phyloP scores from a whole-genome alignment of 2,113 vertebrate species.

The Onychostoma macrolepis region DNA sequence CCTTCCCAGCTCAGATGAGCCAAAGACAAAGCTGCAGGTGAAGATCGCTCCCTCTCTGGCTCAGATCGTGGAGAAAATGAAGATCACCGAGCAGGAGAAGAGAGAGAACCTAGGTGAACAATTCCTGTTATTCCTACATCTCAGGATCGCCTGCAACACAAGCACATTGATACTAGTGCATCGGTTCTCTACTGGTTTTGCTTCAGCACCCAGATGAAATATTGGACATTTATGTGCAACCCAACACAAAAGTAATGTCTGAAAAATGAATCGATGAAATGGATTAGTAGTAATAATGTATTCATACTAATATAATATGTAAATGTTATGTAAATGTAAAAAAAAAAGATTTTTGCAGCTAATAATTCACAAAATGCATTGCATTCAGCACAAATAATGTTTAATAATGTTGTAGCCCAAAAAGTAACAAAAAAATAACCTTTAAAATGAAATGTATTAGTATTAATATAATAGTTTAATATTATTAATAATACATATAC shows the following conservation, averaged over 20 bases:
- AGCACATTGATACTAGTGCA: not conserved
- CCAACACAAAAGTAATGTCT: not conserved
- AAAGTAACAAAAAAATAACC: not conserved
- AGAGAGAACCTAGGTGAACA: slow-evolving; percentile 57
- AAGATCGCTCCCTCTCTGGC: slow-evolving; percentile 80
- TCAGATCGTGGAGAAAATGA: slow-evolving; percentile 79
- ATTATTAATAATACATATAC: not conserved
- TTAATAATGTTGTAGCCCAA: not conserved
- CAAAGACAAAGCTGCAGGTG: slow-evolving; percentile 73
- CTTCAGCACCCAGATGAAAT: not conserved
- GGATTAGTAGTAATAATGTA: not conserved
- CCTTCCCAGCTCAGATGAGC: slow-evolving; percentile 76
- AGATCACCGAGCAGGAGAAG: slow-evolving; percentile 60
- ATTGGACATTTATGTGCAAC: not conserved
- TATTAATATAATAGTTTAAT: not conserved
- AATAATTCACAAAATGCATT: not conserved
- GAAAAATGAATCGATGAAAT: not conserved
- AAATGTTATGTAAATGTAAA: not conserved
- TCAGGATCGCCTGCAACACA: not conserved
- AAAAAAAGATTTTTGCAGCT: not conserved
- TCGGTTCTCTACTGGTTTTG: not conserved
- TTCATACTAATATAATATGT: not conserved
- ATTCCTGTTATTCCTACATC: not conserved
- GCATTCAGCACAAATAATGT: not conserved
- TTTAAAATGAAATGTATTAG: not conserved